phyloP scores from a whole-genome alignment of 2,113 vertebrate species.

The Odontophorus gujanensis region DNA sequence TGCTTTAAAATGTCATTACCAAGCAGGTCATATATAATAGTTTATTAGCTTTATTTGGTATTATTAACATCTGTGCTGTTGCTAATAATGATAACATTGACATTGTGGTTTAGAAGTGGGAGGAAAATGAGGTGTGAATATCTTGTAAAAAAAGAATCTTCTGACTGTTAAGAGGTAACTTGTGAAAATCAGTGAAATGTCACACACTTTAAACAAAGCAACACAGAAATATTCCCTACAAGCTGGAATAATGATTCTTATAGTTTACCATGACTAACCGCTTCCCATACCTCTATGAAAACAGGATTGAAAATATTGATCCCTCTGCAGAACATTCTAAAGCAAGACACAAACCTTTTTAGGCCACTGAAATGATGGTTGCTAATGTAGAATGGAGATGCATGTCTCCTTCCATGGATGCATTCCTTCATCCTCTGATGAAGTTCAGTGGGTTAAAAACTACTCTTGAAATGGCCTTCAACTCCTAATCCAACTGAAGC shows the following conservation, averaged over 20 bases:
- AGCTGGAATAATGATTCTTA: conserved; percentile 17
- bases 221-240: conserved; percentile 47
- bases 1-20: background rate
- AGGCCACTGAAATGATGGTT: conserved; percentile 63
- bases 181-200: conserved; percentile 26
- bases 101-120: background rate
- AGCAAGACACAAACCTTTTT: conserved; percentile 59
- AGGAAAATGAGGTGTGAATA: background rate
- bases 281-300: conserved; percentile 31
- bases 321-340: conserved; percentile 35
- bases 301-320: conserved; percentile 24
- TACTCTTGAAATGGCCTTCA: background rate
- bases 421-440: conserved; percentile 49
- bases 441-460: conserved; percentile 38
- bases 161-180: conserved; percentile 34
- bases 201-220: conserved; percentile 33
- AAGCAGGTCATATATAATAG: background rate
- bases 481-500: background rate
- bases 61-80: background rate
- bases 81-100: background rate
- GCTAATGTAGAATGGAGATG: conserved; percentile 12
- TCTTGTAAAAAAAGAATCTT: conserved; percentile 39
- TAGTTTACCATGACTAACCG: conserved; percentile 51
- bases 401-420: conserved; percentile 49
- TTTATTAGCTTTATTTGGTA: background rate